These are phyloP conservation scores for Drosophila sucinea DNA, from an alignment of 1,140 invertebrate species.

Conservation along the genomic window DNA sequence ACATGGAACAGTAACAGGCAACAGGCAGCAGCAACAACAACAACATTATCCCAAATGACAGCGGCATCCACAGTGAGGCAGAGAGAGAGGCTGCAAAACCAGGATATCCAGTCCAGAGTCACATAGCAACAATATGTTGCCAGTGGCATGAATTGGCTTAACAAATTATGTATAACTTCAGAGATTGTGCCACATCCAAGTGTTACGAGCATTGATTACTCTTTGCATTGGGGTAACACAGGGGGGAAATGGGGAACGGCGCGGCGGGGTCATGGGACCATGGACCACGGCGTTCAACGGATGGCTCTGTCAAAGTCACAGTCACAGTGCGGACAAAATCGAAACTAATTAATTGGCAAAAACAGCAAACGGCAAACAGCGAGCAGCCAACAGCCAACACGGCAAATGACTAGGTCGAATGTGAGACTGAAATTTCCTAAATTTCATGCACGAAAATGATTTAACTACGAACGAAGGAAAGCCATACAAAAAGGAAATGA, in stretches of 20 bases:
- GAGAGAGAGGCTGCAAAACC: neutral
- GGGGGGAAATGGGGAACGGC: neutral
- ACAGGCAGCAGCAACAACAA: neutral
- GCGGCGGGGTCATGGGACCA: neutral
- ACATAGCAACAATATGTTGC: conserved; percentile 58
- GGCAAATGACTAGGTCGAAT: conserved; percentile 4
- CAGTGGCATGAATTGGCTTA: conserved; percentile 55
- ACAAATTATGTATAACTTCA: conserved; percentile 54
- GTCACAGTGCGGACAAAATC: conserved; percentile 4
- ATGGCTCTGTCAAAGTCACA: conserved; percentile 2
- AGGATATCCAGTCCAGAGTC: conserved; percentile 20
- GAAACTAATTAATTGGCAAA: conserved; percentile 12
- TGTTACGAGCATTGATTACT: conserved; percentile 23
- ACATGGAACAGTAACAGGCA: conserved; percentile 17
- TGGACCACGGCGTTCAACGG: neutral
- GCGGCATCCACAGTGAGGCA: neutral
- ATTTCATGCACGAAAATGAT: no score
- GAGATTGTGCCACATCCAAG: conserved; percentile 32
- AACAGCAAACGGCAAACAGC: neutral
- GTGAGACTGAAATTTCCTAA: neutral
- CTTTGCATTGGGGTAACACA: neutral
- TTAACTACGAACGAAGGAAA: neutral
- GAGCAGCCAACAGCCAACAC: neutral
- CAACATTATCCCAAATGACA: conserved; percentile 25
- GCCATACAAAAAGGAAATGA: neutral